Evolutionary conservation across 1,140 invertebrate species (phyloP), one percentile per base, ranked within the genome.

Genomic region (Pomacea maculata): DNA sequence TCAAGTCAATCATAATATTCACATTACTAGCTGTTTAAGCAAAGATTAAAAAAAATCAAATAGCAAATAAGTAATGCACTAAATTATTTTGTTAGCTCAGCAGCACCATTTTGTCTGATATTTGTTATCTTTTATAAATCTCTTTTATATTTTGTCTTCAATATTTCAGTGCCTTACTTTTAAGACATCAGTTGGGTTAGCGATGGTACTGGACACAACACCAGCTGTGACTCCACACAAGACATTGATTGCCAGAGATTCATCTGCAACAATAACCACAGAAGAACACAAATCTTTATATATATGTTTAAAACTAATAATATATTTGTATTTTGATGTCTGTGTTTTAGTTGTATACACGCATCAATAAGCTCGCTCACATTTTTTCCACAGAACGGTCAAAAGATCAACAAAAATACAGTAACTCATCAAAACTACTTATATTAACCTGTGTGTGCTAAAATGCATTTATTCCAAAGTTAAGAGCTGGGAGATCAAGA

Each of bases 231-330:
- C 79, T 12, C 96, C 97, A 93, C 96, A 98, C 78, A 95, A 92
- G 67, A 97, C 94, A 92, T 98, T 98, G 67, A 95, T 94, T 83
- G 94, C 91, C 54, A 98, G 92, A 85, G 94, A 93, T 88, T 96
- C 96, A 83, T 93, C 92, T 91, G 86, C 63, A 88, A 86, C 54
- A 67, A 78, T 15, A 81, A 76, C 52, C 72, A 74, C 54, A 45
- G 21, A 74, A 74, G 45, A 74, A 74, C 12, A 54, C 34, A 52
- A 74, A 45, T 72, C 54, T 17, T 74, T 14, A 54, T 45, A 52
- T 74, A 54, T 45, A 52, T 74, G 21, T 74, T 70, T 70, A 70
- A 65, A 65, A 17, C 34, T 4, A 45, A 45, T 45, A 45, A 45
- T 45, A 45, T 45, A 45, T 45, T 45, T 45, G 34, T 45, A 45